phyloP scores from a whole-genome alignment of 2,888 invertebrate species.

The Pseudeuparius sepicola region DNA sequence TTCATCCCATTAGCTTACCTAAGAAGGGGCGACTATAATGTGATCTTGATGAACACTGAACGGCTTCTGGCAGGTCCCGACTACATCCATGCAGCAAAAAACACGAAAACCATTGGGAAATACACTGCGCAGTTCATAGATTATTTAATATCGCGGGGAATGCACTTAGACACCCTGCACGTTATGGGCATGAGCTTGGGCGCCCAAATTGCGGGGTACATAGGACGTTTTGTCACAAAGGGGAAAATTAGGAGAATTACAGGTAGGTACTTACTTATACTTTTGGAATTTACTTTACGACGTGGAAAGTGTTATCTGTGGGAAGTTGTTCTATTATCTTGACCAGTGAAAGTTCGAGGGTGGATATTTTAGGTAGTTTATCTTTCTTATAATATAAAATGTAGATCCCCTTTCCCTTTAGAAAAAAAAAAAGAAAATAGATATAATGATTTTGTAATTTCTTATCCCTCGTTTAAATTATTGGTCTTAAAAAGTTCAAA shows the following conservation, averaged over 20 bases:
- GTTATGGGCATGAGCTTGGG: constrained; percentile 37
- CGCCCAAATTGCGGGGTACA: constrained; percentile 44
- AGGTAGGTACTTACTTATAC: constrained; percentile 19
- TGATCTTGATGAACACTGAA: constrained; percentile 45
- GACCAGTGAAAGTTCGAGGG: no score
- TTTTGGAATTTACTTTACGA: background rate
- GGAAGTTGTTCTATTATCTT: no score
- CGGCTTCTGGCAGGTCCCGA: constrained; percentile 46
- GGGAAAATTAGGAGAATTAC: constrained; percentile 23
- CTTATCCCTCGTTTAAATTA: no score
- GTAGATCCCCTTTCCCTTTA: no score
- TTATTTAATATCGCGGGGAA: constrained; percentile 43
- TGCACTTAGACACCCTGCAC: constrained; percentile 27
- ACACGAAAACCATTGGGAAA: constrained; percentile 45
- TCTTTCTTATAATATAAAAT: no score
- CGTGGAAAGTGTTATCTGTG: constrained; percentile 1
- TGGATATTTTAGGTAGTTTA: no score
- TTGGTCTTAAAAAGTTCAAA: no score
- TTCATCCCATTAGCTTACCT: constrained; percentile 38
- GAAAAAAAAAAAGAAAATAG: no score
- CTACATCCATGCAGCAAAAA: constrained; percentile 42
- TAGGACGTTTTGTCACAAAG: constrained; percentile 38
- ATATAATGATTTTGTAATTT: no score
- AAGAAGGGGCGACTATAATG: constrained; percentile 42
- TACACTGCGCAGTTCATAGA: constrained; percentile 45